Base-by-base conservation (phyloP, 2,113 vertebrate genomes). In the Ursus arctos region DNA sequence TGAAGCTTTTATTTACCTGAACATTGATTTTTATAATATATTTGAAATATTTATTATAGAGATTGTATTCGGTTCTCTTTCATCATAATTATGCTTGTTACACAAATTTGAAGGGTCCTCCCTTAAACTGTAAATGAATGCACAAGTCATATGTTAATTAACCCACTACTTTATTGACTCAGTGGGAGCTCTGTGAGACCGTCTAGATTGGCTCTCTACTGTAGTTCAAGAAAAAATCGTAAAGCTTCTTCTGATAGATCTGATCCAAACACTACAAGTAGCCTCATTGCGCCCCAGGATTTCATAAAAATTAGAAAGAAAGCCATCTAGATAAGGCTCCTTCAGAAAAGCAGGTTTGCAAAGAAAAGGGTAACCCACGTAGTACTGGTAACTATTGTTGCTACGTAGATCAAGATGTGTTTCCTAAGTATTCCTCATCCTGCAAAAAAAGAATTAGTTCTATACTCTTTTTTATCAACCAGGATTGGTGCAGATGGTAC, bases 401-500 rank as follows among this genome's bases (percentile, higher is more conserved):
- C 10, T 40, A n/a, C 7, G 22, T 69, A 90, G 15, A 21, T 84
- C 6, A 33, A 79, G 33, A 76, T 59, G 11, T 24, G 6, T 88
- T 72, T 80, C 28, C 74, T 55, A 88, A 33, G 18, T 36, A 57
- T 28, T 4, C 3, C 5, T 94, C 55, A 51, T 40, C 15, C 51
- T 95, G 67, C 33, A 15, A 33, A 69, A 47, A 77, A 91, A 85
- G 0, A 80, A 28, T 28, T 21, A 28, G 80, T 97, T 76, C 91
- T 86, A 16, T 87, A 43, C 95, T 69, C 90, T 96, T 94, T 79
- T 74, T 94, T 0, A 88, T 80, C 97, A 83, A 86, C 72, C 93
- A 99, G 99, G 99, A 0, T 80, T 99, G 96, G 95, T 99, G 13
- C 98, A 99, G 98, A 98, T 99, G 98, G 99, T 99, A 63, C 99